phyloP scores from a whole-genome alignment of 2,797 vertebrate genomes.

The Cyprinella venusta region DNA sequence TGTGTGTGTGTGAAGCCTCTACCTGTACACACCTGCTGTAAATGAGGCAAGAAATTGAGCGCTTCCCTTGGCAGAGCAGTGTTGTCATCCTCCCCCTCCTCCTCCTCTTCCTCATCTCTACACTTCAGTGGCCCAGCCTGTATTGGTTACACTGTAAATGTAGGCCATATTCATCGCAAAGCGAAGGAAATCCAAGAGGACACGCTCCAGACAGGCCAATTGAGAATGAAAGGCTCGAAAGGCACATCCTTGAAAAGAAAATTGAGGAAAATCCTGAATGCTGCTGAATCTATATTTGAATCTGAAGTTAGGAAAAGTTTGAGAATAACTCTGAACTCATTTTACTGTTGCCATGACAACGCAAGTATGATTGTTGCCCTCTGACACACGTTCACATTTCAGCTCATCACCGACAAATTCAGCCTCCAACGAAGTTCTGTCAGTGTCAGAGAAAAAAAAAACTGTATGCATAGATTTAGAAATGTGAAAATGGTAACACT shows the following conservation, averaged over 20 bases:
- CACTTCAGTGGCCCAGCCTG: conserved; percentile 25
- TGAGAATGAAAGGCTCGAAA: conserved; percentile 35
- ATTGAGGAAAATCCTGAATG: conserved; percentile 16
- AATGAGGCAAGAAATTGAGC: conserved; percentile 64
- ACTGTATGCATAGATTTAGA: neutral
- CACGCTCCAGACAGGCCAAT: conserved; percentile 25
- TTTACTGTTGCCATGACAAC: neutral
- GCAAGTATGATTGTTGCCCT: neutral
- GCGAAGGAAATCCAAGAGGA: conserved; percentile 1
- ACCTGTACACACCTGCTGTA: conserved; percentile 55
- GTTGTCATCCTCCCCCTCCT: conserved; percentile 10
- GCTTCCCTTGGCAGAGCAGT: conserved; percentile 52
- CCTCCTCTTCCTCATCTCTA: conserved; percentile 31
- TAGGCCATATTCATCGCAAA: conserved; percentile 45
- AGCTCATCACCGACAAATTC: too few species aligned
- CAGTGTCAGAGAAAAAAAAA: neutral
- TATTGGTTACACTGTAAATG: conserved; percentile 46
- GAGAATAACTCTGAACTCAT: neutral
- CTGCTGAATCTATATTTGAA: conserved; percentile 33
- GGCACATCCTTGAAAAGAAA: conserved; percentile 26
- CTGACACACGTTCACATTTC: neutral
- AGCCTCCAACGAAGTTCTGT: neutral
- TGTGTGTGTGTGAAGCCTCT: conserved; percentile 28
- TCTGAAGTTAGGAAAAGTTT: neutral
- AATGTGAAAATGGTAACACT: neutral